Evolutionary conservation across 1,140 invertebrate genomes (phyloP).

Genomic region (Lucilia sericata): DNA sequence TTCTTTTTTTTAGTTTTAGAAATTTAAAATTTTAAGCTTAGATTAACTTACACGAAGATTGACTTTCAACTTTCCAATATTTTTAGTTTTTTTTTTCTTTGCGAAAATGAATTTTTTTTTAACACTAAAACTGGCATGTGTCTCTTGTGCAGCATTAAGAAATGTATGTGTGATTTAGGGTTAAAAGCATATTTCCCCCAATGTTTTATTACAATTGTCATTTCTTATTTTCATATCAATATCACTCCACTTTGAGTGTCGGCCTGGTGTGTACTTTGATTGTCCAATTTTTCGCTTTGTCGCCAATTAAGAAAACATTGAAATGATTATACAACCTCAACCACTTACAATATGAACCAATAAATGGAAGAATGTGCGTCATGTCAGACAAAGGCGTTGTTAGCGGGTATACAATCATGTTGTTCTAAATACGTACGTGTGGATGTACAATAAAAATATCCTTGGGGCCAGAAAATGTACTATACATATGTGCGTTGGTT

Average conservation of each 20-base stretch:
- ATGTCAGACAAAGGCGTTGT: conserved; percentile 20
- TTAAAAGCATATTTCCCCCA: too few species aligned
- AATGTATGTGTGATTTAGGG: too few species aligned
- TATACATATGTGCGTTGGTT: not conserved
- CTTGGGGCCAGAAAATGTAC: not conserved
- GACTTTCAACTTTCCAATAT: conserved; percentile 43
- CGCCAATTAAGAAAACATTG: conserved; percentile 36
- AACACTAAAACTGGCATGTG: too few species aligned
- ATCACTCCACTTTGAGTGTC: not conserved
- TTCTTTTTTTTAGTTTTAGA: not conserved
- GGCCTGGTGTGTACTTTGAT: not conserved
- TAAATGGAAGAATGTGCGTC: not conserved
- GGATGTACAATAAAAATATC: conserved; percentile 32
- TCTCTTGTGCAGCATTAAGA: too few species aligned
- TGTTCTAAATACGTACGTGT: not conserved
- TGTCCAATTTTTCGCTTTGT: conserved; percentile 38
- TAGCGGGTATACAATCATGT: not conserved
- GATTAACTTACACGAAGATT: conserved; percentile 17
- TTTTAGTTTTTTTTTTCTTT: not conserved
- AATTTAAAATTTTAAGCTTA: not conserved
- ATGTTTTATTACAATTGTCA: not conserved
- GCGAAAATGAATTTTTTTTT: too few species aligned
- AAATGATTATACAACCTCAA: not conserved
- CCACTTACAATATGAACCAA: too few species aligned
- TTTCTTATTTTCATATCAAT: not conserved